Percentiles rank a stretch among this genome's conserved stretches.
These are phyloP conservation scores for Rhinopomastus cyanomelas DNA, from an alignment of 2,113 vertebrate species.

Conservation along the genomic window DNA sequence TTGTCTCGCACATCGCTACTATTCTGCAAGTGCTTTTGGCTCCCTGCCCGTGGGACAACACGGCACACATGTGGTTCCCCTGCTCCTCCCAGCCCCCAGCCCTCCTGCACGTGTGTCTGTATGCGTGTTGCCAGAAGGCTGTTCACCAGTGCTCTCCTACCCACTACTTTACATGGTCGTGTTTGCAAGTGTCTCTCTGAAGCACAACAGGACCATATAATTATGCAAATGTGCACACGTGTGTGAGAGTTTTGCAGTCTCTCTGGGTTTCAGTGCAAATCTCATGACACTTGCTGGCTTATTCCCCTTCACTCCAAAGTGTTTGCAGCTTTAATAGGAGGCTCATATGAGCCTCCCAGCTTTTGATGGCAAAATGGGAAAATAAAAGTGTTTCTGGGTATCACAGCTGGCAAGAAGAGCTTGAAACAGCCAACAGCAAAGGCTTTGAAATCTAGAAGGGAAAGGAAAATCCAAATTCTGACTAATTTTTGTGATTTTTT, in stretches of 20 bases:
- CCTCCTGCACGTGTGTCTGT: rapidly evolving
- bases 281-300: conserved; percentile 24
- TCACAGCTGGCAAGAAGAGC: conserved; percentile 1
- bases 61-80: not conserved
- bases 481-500: not conserved
- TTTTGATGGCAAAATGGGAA: conserved; percentile 23
- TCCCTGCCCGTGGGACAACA: not conserved
- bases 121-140: not conserved
- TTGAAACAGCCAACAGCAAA: not conserved
- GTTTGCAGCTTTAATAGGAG: not conserved
- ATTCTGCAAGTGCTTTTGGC: not conserved
- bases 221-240: conserved; percentile 13
- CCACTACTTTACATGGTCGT: not conserved
- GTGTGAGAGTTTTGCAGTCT: not conserved
- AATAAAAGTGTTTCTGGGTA: not conserved
- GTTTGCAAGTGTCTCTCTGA: not conserved
- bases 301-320: not conserved
- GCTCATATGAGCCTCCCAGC: not conserved
- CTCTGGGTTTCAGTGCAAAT: conserved; percentile 8
- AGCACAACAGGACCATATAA: not conserved
- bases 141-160: not conserved
- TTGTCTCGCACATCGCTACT: not conserved
- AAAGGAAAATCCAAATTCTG: not conserved
- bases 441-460: not conserved
- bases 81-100: not conserved